Evolutionary conservation across 2,888 invertebrate species (phyloP).

Genomic region (Boloria euphrosyne): DNA sequence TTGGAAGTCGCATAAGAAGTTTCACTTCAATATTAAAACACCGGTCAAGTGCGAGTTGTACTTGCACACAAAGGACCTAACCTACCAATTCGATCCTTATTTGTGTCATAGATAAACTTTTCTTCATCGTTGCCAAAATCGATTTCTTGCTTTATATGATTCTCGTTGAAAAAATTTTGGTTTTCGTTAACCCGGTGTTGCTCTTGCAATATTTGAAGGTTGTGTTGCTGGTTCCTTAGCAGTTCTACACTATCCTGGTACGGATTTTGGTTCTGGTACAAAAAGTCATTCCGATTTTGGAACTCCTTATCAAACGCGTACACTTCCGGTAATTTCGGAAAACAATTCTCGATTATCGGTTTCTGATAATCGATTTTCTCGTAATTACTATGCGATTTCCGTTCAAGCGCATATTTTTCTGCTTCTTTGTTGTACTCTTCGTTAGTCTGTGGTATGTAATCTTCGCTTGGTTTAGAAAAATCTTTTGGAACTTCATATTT

Average conservation of each 20-base stretch:
- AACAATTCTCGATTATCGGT: slow-evolving; percentile 46
- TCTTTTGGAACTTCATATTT: slow-evolving; percentile 62
- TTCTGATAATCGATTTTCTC: slow-evolving; percentile 58
- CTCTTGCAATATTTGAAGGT: slow-evolving; percentile 66
- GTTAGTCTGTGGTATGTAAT: slow-evolving; percentile 69
- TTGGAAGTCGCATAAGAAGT: no score
- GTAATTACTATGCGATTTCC: slow-evolving; percentile 61
- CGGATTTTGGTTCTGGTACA: slow-evolving; percentile 47
- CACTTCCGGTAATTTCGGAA: slow-evolving; percentile 51
- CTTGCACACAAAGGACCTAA: no score
- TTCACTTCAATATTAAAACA: no score
- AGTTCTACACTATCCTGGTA: slow-evolving; percentile 62
- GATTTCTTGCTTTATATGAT: slow-evolving; percentile 70
- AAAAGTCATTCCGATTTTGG: slow-evolving; percentile 42
- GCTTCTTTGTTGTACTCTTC: slow-evolving; percentile 76
- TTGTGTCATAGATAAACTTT: slow-evolving; percentile 62
- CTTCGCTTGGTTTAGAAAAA: slow-evolving; percentile 62
- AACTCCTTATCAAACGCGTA: slow-evolving; percentile 53
- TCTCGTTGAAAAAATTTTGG: slow-evolving; percentile 70
- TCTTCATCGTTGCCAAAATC: slow-evolving; percentile 67
- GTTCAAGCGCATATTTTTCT: slow-evolving; percentile 67
- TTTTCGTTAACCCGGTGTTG: slow-evolving; percentile 64
- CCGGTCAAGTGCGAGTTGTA: no score
- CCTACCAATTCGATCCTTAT: slow-evolving; percentile 53
- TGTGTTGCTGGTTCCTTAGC: slow-evolving; percentile 68